phyloP scores from a whole-genome alignment of 2,797 vertebrate genomes.

The Eremophila alpestris region DNA sequence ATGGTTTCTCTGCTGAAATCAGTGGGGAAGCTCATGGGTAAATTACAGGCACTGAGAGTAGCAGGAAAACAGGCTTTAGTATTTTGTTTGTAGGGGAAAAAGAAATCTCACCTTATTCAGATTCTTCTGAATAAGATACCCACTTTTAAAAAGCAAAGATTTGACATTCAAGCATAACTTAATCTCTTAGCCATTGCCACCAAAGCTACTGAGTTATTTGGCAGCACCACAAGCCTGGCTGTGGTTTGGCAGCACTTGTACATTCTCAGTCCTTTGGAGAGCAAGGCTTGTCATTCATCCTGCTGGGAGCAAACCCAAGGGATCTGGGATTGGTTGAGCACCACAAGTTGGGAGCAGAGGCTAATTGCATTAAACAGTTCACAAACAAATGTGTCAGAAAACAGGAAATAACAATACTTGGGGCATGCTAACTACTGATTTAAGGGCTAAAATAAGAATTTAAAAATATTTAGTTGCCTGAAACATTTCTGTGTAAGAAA shows the following conservation, averaged over 20 bases:
- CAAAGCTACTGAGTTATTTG: neutral
- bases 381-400: neutral
- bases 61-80: neutral
- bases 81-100: neutral
- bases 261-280: neutral
- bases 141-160: neutral
- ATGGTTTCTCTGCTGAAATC: neutral
- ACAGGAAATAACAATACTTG: neutral
- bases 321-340: neutral
- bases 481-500: neutral
- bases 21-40: fast-evolving
- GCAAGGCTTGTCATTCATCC: neutral
- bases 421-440: neutral
- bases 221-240: fast-evolving
- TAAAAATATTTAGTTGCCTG: neutral
- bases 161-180: neutral
- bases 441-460: neutral
- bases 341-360: neutral
- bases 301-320: neutral
- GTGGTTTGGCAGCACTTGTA: neutral
- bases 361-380: neutral
- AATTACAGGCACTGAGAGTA: neutral
- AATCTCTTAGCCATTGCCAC: neutral
- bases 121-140: neutral
- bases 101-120: neutral